Base-by-base conservation (phyloP, 2,113 vertebrate genomes). In the Burhinus bistriatus region DNA sequence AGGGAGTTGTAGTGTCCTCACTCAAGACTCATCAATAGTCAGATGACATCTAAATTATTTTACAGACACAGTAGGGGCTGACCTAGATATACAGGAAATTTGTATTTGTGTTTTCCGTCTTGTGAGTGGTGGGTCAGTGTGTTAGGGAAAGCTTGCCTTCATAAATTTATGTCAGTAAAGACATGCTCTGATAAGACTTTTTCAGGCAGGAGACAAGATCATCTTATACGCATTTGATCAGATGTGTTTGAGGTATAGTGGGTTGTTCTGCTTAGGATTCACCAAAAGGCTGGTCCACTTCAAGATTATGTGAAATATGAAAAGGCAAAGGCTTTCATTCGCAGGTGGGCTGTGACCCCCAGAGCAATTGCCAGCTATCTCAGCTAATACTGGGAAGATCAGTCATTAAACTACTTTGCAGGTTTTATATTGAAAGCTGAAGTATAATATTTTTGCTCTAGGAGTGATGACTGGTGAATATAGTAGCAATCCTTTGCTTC, bases 201-300 rank as follows among this genome's bases (percentile, higher is more conserved):
- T 79, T 59, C 25, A 70, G 58, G 54, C 17, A 51, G 49, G 16
- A 77, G 49, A 64, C 6, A 42, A 45, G 30, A 66, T 83, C 64
- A 42, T 44, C 3, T 55, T 59, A 6, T 4, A 62, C 0, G 0
- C 47, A 45, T 49, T 80, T 5, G 12, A 11, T 64, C 59, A 66
- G 45, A 59, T 36, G 15, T 36, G 44, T 93, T 81, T 76, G 57
- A 85, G 22, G 38, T 58, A 15, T 2, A 26, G 54, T 45, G 29
- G 16, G 22, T 38, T 85, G 36, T 77, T 76, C 79, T 72, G 58
- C 54, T 83, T 58, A 25, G 45, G 70, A n/a, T 93, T 87, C 42
- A 72, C n/a, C 27, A 68, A 38, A 32, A 86, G 29, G 6, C 42
- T 83, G 38, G 4, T 78, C 44, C 13, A 25, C 64, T 66, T 77